phyloP scores from a whole-genome alignment of 2,888 invertebrate genomes.

The Dermolepida albohirtum region DNA sequence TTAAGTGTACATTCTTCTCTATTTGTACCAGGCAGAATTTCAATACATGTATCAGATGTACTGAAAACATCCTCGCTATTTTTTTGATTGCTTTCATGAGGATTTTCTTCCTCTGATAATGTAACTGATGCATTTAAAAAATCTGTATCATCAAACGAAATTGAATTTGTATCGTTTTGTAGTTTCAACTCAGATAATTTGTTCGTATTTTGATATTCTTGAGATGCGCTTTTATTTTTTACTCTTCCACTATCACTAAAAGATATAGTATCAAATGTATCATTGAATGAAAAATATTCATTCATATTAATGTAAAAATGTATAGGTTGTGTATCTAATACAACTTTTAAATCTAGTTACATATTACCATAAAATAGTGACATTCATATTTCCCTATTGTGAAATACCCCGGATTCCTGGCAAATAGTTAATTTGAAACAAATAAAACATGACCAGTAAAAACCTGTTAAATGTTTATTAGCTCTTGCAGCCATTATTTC shows the following conservation, averaged over 20 bases:
- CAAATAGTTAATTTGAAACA: too few species aligned
- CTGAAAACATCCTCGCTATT: slow-evolving; percentile 11
- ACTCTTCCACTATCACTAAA: slow-evolving; percentile 43
- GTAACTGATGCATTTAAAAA: slow-evolving; percentile 46
- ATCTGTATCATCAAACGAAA: slow-evolving; percentile 50
- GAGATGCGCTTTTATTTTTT: neutral
- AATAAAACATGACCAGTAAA: too few species aligned
- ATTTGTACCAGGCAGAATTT: neutral
- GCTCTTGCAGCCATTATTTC: too few species aligned
- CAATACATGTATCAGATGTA: neutral
- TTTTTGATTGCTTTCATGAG: slow-evolving; percentile 1
- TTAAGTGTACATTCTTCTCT: neutral
- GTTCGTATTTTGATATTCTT: neutral
- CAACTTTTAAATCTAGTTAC: too few species aligned
- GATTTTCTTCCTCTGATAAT: slow-evolving; percentile 5
- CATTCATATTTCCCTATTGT: too few species aligned
- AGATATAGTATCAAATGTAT: slow-evolving; percentile 50
- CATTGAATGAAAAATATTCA: slow-evolving; percentile 44
- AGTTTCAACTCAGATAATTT: slow-evolving; percentile 7
- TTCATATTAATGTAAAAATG: slow-evolving; percentile 39
- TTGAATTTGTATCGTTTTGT: slow-evolving; percentile 24
- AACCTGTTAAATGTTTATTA: too few species aligned
- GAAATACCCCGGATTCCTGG: too few species aligned
- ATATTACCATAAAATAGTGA: too few species aligned
- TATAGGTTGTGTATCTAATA: neutral